Base-by-base conservation (phyloP, 2,797 vertebrate genomes). In the Takifugu rubripes region DNA sequence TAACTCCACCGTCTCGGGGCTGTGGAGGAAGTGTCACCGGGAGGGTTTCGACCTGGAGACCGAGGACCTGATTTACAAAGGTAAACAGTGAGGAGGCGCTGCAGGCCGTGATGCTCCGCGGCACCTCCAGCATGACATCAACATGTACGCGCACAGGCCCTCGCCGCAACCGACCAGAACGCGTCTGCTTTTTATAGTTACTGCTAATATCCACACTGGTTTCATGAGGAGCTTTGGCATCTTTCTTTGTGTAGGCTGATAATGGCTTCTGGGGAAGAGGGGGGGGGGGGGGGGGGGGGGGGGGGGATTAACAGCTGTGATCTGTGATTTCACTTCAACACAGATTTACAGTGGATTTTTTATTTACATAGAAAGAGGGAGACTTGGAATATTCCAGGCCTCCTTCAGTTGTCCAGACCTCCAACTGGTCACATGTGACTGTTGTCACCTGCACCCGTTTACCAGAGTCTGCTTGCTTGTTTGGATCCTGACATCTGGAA, bases 11-110 rank as follows among this genome's bases (percentile, higher is more conserved):
- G 85, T 94, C 53, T 93, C 94, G 58, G 94, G 94, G 40, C 91
- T 96, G 6, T 96, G 94, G 94, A 92, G 93, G 73, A 94, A 90
- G 85, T 96, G 94, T 71, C 93, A 92, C 80, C 93, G 94, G 57
- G 91, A 92, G 29, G 94, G 94, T 27, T 96, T 93, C 87, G 94
- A 96, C 87, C 87, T 92, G 84, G 94, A 95, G 82, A 94, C 92
- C 58, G 94, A 96, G 81, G 93, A 94, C 84, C 93, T 95, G 21
- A 95, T 95, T 68, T 87, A 90, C 59, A 94, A 93, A 93, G 94
- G 94, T 96, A 88, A 88, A 88, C 75, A 33, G 64, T 26, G 24
- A 46, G 54, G 64, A 51, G 26, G 64, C 10, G 68, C 72, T 65
- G 47, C 75, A 81, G 87, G 85, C 85, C 84, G 45, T 65, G 80